phyloP scores from a whole-genome alignment of 2,113 vertebrate species.

The Crotalus horridus region DNA sequence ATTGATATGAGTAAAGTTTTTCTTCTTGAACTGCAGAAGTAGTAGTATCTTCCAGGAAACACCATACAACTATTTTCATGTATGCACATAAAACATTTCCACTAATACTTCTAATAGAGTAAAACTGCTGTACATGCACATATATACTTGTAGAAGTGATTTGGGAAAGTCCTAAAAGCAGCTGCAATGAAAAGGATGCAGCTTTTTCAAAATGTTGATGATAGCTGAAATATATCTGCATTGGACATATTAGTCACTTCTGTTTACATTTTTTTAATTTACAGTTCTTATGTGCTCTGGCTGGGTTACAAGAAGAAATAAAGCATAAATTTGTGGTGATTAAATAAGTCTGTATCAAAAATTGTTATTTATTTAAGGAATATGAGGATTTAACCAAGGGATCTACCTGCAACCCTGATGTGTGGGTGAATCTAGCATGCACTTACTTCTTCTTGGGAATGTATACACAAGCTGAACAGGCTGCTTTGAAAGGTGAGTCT shows the following conservation, averaged over 20 bases:
- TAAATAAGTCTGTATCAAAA: not conserved
- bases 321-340: not conserved
- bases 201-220: not conserved
- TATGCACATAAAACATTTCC: not conserved
- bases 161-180: not conserved
- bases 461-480: constrained; percentile 90
- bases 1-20: not conserved
- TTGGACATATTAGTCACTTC: not conserved
- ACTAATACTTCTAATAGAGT: not conserved
- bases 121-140: not conserved
- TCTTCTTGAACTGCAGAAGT: not conserved
- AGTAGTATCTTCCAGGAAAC: not conserved
- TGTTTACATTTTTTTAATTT: not conserved
- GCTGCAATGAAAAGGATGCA: not conserved
- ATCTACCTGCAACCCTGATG: constrained; percentile 78
- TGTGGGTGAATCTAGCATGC: constrained; percentile 93
- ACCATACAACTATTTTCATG: not conserved
- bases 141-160: not conserved
- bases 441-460: constrained; percentile 91
- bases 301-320: not conserved
- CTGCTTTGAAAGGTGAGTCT: constrained; percentile 84
- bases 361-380: constrained; percentile 73
- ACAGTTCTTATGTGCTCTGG: not conserved
- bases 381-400: constrained; percentile 79
- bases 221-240: not conserved